Conservation (phyloP, 1,140 invertebrate species). For the Cotesia vestalis region DNA sequence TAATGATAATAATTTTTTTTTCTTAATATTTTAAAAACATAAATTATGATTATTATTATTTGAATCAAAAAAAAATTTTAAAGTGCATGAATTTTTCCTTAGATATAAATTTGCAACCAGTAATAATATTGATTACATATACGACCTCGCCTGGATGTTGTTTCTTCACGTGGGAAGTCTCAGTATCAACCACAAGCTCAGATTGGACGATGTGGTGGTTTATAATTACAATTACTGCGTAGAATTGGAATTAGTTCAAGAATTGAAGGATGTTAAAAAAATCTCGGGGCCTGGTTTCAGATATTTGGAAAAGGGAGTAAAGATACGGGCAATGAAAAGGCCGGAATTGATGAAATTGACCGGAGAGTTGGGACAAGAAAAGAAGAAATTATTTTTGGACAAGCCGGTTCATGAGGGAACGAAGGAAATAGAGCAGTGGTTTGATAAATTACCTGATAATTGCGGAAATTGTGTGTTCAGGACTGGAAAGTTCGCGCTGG, state of each 20-base stretch:
- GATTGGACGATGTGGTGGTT: constrained; percentile 54
- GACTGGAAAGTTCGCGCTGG: constrained; percentile 47
- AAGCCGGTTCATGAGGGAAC: constrained; percentile 38
- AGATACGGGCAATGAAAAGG: constrained; percentile 36
- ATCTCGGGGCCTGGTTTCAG: constrained; percentile 11
- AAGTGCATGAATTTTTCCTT: not conserved
- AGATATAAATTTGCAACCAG: constrained; percentile 56
- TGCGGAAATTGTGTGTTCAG: constrained; percentile 52
- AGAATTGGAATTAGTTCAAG: constrained; percentile 50
- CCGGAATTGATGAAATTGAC: constrained; percentile 47
- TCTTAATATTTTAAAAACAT: not conserved
- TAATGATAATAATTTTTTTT: not conserved
- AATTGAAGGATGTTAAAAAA: constrained; percentile 41
- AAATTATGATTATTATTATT: not conserved
- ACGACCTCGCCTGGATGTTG: constrained; percentile 55
- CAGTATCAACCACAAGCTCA: constrained; percentile 43
- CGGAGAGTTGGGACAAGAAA: constrained; percentile 43
- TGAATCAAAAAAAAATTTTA: not conserved
- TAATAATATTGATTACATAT: constrained; percentile 59
- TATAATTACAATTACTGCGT: constrained; percentile 58
- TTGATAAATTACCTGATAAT: constrained; percentile 43
- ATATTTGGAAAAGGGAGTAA: constrained; percentile 39
- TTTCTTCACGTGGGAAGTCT: constrained; percentile 54
- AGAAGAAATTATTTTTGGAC: constrained; percentile 28
- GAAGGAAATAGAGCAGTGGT: constrained; percentile 48